Base-by-base conservation (phyloP, 2,888 invertebrate genomes). In the Zygothrica quintamaculata region DNA sequence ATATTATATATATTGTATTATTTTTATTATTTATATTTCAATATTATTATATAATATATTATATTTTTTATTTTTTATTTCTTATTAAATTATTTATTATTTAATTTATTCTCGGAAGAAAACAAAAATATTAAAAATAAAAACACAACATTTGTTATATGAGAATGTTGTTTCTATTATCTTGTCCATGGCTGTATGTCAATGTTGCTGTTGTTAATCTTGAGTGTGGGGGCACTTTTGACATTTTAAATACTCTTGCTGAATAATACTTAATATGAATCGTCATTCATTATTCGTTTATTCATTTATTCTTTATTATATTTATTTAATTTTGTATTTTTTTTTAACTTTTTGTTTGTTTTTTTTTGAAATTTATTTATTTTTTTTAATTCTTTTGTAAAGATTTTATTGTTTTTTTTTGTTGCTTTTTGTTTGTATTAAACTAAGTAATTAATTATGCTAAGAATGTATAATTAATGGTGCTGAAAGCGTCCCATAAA, bases 161-260 rank as follows among this genome's bases (percentile, higher is more conserved):
- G n/a, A n/a, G n/a, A n/a, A n/a, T n/a, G n/a, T n/a, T n/a, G n/a
- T n/a, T n/a, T n/a, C n/a, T n/a, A n/a, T n/a, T n/a, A n/a, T n/a
- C n/a, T n/a, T n/a, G n/a, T n/a, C n/a, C n/a, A n/a, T n/a, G n/a
- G n/a, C n/a, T n/a, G n/a, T n/a, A n/a, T n/a, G n/a, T n/a, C n/a
- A n/a, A n/a, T n/a, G n/a, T n/a, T n/a, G n/a, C n/a, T n/a, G 13
- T 43, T 36, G 29, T 42, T 25, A n/a, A 29, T 31, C 13, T 25
- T 4, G 42, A 47, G 64, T 59, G 73, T 43, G 58, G 69, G 65
- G 67, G 69, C 40, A 62, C 62, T 70, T 66, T 66, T 73, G 73
- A 79, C 81, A 81, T 78, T 80, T 77, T 52, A 60, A 76, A 68
- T 61, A 51, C 64, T 52, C 57, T 50, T 75, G 73, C 53, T 57